These are phyloP conservation scores for Drosophila austrosaltans DNA, from an alignment of 2,888 invertebrate species.

Conservation along the genomic window DNA sequence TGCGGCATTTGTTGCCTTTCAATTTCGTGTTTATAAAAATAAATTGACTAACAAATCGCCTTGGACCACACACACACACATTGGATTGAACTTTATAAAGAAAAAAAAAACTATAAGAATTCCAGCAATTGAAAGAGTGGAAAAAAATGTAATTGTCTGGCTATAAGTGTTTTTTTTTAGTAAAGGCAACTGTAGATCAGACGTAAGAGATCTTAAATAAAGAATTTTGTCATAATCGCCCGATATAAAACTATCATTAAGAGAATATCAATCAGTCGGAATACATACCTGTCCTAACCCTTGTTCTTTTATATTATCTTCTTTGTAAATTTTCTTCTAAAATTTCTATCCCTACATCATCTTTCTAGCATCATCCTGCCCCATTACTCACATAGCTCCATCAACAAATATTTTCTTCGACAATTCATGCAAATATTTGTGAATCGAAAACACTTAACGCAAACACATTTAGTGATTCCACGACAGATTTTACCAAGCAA, in stretches of 20 bases:
- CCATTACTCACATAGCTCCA: neutral
- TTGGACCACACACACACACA: constrained; percentile 14
- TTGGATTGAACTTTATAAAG: neutral
- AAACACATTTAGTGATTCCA: constrained; percentile 74
- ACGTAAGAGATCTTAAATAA: no score
- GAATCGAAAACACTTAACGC: constrained; percentile 74
- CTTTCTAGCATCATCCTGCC: neutral
- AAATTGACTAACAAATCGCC: constrained; percentile 3
- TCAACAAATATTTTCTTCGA: neutral
- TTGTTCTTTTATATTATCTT: neutral
- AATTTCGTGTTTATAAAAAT: constrained; percentile 29
- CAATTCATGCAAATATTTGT: constrained; percentile 79
- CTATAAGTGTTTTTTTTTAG: no score
- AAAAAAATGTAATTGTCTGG: neutral
- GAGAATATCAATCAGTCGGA: no score
- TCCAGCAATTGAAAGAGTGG: neutral
- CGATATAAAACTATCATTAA: no score
- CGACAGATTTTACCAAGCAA: constrained; percentile 46
- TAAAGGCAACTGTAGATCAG: no score
- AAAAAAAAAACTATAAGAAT: neutral
- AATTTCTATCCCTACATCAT: neutral
- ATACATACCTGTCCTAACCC: no score
- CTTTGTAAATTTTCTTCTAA: neutral
- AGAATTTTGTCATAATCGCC: no score
- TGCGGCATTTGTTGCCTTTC: constrained; percentile 26